Base-by-base conservation (phyloP, 2,113 vertebrate genomes). In the Oplegnathus fasciatus region DNA sequence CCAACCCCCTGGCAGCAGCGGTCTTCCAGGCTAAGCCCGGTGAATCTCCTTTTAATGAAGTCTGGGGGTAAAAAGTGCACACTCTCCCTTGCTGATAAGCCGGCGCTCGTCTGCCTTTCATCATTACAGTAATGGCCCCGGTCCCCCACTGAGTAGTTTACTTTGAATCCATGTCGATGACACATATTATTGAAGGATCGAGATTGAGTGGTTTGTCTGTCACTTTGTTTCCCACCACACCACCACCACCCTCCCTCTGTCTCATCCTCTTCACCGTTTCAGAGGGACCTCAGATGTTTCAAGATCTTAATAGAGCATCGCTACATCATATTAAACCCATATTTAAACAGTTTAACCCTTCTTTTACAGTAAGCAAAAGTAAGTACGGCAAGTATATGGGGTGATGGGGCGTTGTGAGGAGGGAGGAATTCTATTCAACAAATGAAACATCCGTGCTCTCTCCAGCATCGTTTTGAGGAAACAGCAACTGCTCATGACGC, bases 31-130 rank as follows among this genome's bases (percentile, higher is more conserved):
- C 88, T 92, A 88, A 91, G 86, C 85, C 67, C 44, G 0, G 71
- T 87, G 91, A 93, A 94, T 93, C 87, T 94, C 69, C 74, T 89
- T 93, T 92, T 93, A 94, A 95, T 94, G 91, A 94, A 92, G 90
- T 91, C 75, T 11, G 1, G 75, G 72, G 82, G 82, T 83, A 87
- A 90, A 88, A 85, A 88, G 87, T 84, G 86, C 86, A 91, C 79
- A 80, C 50, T 81, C 80, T 70, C 78, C 58, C 78, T 75, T 22
- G 13, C 79, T 83, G 90, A 80, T 76, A 85, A 77, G 48, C 26
- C 44, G 55, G 22, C 5, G 14, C 69, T 69, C 15, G 0, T 60
- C 48, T 54, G 46, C 83, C 78, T 90, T 90, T 92, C 81, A 86
- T 91, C 91, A 90, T 93, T 82, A 88, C 58, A 79, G 73, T 86